phyloP scores from a whole-genome alignment of 2,113 vertebrate genomes.

The Thunnus thynnus region DNA sequence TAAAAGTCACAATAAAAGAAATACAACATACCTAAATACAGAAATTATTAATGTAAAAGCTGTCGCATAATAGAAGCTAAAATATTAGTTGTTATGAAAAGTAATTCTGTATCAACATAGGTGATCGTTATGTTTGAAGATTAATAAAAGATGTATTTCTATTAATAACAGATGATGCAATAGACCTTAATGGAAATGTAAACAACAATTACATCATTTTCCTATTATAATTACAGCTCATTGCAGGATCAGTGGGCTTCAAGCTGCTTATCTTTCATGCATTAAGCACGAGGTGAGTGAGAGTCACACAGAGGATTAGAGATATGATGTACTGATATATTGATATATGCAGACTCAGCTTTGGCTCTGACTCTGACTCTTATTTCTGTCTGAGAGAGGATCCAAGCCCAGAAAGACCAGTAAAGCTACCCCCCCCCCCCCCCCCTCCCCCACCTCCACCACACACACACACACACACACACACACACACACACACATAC shows the following conservation, averaged over 20 bases:
- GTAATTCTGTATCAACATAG: too few species aligned
- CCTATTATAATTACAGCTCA: constrained; percentile 2
- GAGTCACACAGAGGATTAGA: constrained; percentile 40
- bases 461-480: constrained; percentile 25
- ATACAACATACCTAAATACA: too few species aligned
- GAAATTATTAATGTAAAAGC: too few species aligned
- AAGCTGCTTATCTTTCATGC: constrained; percentile 21
- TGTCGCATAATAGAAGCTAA: too few species aligned
- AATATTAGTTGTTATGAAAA: too few species aligned
- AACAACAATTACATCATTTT: neutral
- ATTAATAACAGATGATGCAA: neutral
- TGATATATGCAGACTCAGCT: constrained; percentile 61
- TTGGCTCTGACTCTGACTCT: constrained; percentile 32
- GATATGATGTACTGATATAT: constrained; percentile 55
- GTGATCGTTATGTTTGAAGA: too few species aligned
- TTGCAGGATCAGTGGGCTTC: neutral
- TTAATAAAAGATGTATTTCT: too few species aligned
- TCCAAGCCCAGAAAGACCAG: constrained; percentile 26
- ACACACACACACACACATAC: constrained; percentile 10
- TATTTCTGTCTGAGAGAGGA: constrained; percentile 52
- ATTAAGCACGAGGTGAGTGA: constrained; percentile 34
- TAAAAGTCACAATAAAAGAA: too few species aligned
- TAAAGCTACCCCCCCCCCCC: too few species aligned
- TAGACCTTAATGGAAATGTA: neutral
- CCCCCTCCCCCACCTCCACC: neutral